Evolutionary conservation across 2,888 invertebrate species (phyloP), one percentile per base, ranked within the genome.

Genomic region (Coenonympha arcania): DNA sequence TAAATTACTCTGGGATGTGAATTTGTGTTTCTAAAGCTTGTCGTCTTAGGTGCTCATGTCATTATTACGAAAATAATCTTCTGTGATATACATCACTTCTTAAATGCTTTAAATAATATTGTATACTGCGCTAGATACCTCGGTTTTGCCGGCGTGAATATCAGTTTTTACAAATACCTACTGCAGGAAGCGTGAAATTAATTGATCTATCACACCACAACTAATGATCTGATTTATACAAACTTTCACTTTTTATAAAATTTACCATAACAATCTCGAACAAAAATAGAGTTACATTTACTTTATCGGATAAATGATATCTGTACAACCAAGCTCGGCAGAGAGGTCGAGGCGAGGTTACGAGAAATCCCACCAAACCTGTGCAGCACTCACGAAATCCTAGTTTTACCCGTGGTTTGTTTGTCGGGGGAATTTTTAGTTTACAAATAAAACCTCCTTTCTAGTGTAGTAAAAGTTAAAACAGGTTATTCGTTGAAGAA

Each of bases 341-440:
- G 31, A 37, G 48, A 28, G 37, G 39, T 52, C 48, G 43, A 19
- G 22, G 22, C 34, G 48, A 30, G 52, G 48, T 52, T 40, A 39
- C 11, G 19, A 26, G 39, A 39, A 34, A 48, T 44, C 43, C 37
- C 20, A 33, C 30, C 26, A 42, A 42, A 42, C 28, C 42, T 11
- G 42, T 30, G 28, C 28, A 28, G 28, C 42, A 30, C 30, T 42
- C 42, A 42, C 42, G 30, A 30, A 30, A 42, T 42, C 30, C 30
- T 30, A 20, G 42, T 30, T 30, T 13, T 13, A 42, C 30, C 8
- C 30, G 42, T 19, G 20, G 24, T 30, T 11, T 30, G 41, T 42
- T 40, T 30, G 19, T 11, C n/a, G 41, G 30, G 15, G 4, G 42
- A 30, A 30, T 19, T 42, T 42, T 28, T 42, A 30, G 28, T 42